Conservation (phyloP, 2,888 invertebrate species). For the Cheilosia pagana region DNA sequence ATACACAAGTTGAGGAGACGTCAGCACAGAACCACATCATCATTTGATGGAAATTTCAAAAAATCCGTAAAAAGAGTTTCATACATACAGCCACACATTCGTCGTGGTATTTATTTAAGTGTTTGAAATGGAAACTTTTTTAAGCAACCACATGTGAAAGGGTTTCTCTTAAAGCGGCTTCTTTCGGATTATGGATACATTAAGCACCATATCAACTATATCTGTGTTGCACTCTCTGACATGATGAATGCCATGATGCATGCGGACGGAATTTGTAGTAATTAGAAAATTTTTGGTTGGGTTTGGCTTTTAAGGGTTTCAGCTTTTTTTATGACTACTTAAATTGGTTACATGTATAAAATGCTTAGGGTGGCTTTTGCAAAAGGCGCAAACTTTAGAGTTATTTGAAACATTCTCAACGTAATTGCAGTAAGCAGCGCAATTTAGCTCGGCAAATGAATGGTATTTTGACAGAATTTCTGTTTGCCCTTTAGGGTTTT, state of each 20-base stretch:
- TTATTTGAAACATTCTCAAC: no score
- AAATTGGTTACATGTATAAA: neutral
- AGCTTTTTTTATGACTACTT: neutral
- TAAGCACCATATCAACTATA: neutral
- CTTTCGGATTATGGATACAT: slow-evolving; percentile 26
- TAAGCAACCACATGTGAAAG: slow-evolving; percentile 7
- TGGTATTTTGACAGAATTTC: no score
- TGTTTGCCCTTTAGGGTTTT: no score
- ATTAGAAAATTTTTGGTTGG: slow-evolving; percentile 7
- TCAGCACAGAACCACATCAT: neutral
- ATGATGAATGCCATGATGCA: slow-evolving; percentile 17
- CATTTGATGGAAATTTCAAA: slow-evolving; percentile 38
- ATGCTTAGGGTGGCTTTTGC: no score
- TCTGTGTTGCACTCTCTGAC: neutral
- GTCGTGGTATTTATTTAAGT: slow-evolving; percentile 23
- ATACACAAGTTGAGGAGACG: neutral
- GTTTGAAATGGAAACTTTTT: slow-evolving; percentile 38
- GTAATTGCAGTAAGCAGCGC: no score
- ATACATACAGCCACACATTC: neutral
- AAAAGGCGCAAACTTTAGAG: no score
- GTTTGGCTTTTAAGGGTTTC: neutral
- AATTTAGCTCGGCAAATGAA: no score
- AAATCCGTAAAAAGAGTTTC: slow-evolving; percentile 24
- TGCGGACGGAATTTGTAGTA: slow-evolving; percentile 21
- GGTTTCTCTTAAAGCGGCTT: slow-evolving; percentile 18